Evolutionary conservation across 2,113 vertebrate genomes (phyloP), one percentile per base, ranked within the genome.

Genomic region (Triplophysa tibetana): DNA sequence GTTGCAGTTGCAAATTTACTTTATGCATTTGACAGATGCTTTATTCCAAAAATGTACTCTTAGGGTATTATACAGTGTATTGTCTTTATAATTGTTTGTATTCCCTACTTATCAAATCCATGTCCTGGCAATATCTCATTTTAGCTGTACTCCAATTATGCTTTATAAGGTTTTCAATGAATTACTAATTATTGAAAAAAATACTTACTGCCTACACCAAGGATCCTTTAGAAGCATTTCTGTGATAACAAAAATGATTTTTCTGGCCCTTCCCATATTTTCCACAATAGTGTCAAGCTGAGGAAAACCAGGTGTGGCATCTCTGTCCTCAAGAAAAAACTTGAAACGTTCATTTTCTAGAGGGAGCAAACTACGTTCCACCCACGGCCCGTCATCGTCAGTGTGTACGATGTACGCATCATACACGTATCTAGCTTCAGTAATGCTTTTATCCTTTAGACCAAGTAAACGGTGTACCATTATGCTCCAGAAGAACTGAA

Each of bases 231-330:
- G 90, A 11, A 99, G 95, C 23, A 89, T 88, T 62, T 95, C 93
- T 1, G 97, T 98, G 84, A 99, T 86, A 26, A 99, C 81, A 83
- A 98, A 98, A 88, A 99, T 89, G 45, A 94, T 94, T 88, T 98
- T 98, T 83, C 94, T 92, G 81, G 96, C 97, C 43, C 19, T 90
- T 80, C 83, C 93, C 80, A 98, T 96, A 60, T 95, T 96, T 2
- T 93, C 87, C 64, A 96, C 86, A 66, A 94, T 96, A 70, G 94
- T 93, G 81, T 95, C 90, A 23, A 97, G 88, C 84, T 88, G 86
- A 60, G 92, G 89, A 75, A 85, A 43, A 1, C 98, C 98, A 23
- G 92, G 92, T 66, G 93, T 82, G 48, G 95, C 92, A 83, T 99
- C 96, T 5, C 97, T 93, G 78, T 96, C 91, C 80, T 98, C 95